Percentiles rank a stretch among this genome's conserved stretches.
Evolutionary conservation across 1,140 invertebrate species (phyloP).

Genomic region (Platorchestia sp.): DNA sequence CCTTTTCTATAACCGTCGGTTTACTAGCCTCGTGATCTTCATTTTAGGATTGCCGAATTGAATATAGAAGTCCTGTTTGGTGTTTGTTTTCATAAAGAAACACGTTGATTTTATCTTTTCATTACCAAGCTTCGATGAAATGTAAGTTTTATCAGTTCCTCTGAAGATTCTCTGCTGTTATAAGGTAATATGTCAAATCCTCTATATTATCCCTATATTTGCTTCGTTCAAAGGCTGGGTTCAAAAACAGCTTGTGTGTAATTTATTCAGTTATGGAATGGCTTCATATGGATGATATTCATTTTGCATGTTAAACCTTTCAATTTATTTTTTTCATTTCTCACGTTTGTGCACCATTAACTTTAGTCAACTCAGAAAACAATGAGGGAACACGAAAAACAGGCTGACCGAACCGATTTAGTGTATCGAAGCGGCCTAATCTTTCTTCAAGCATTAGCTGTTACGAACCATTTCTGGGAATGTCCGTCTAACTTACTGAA

Average conservation of each 20-base stretch:
- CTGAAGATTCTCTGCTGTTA: slow-evolving; percentile 26
- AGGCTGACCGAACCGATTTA: slow-evolving; percentile 8
- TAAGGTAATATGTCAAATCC: slow-evolving; percentile 14
- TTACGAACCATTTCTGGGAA: neutral
- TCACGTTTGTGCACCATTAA: slow-evolving; percentile 54
- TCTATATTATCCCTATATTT: neutral
- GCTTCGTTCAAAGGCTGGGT: slow-evolving; percentile 48
- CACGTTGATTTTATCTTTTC: slow-evolving; percentile 4
- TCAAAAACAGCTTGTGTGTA: slow-evolving; percentile 46
- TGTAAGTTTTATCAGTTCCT: slow-evolving; percentile 46
- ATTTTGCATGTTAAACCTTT: slow-evolving; percentile 47
- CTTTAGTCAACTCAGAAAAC: slow-evolving; percentile 26
- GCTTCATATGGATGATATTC: slow-evolving; percentile 46
- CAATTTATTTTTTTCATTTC: slow-evolving; percentile 34
- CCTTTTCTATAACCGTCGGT: neutral
- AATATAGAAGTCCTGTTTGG: neutral
- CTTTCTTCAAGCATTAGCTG: neutral
- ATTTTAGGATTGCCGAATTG: neutral
- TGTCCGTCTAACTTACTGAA: neutral
- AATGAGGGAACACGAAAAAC: slow-evolving; percentile 43
- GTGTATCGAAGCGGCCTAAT: neutral
- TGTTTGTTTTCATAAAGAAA: neutral
- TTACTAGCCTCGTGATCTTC: neutral
- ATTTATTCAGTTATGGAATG: slow-evolving; percentile 45
- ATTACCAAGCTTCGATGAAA: slow-evolving; percentile 37